Conservation (phyloP, 2,888 invertebrate genomes). For the Lycocerus yunnanus region DNA sequence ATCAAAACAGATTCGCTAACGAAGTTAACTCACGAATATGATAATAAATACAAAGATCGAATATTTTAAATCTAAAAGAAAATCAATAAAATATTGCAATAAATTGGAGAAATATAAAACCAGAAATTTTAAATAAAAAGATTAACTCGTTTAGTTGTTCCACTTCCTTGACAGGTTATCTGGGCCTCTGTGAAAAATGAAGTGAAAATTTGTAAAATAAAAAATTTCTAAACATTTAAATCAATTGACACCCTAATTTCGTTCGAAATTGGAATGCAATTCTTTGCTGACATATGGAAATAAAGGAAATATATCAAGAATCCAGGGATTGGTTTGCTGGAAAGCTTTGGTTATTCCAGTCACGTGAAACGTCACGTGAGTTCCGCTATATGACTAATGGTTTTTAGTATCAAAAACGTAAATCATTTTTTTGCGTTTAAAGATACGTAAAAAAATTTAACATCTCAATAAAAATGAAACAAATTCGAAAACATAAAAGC, state of each 20-base stretch:
- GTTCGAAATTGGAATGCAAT: conserved; percentile 29
- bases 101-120: neutral
- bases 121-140: neutral
- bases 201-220: neutral
- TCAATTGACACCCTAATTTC: conserved; percentile 29
- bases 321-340: conserved; percentile 22
- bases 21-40: too few species aligned
- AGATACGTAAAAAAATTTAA: conserved; percentile 1
- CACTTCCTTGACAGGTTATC: neutral
- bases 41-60: too few species aligned
- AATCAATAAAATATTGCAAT: neutral
- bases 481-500: neutral
- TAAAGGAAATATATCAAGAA: conserved; percentile 33
- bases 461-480: neutral
- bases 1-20: too few species aligned
- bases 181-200: neutral
- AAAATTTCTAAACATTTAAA: conserved; percentile 25
- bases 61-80: too few species aligned
- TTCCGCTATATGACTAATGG: conserved; percentile 33
- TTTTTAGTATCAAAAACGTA: conserved; percentile 30
- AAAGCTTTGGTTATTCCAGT: conserved; percentile 25
- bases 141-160: neutral
- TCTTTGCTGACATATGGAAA: conserved; percentile 36
- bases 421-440: conserved; percentile 23
- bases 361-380: conserved; percentile 34